Evolutionary conservation across 1,140 invertebrate genomes (phyloP), one percentile per base, ranked within the genome.

Genomic region (Antheraea pernyi): DNA sequence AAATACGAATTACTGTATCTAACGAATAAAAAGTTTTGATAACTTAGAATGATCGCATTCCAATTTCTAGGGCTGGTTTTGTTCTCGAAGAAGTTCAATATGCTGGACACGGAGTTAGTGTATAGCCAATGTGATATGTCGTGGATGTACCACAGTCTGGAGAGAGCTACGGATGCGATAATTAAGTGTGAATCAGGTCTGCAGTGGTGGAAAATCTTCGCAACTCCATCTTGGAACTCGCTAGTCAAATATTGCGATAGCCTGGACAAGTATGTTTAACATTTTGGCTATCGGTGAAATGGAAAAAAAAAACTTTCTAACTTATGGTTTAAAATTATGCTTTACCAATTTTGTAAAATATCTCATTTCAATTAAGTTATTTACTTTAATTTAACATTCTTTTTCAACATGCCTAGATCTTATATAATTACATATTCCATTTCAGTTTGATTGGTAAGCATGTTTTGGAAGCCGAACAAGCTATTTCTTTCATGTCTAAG

Each of bases 151-250:
- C 87, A 94, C 61, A 93, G 94, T 0, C 80, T 96, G 19, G 91
- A 81, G 39, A 88, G 92, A 19, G 93, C 95, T 0, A 95, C 95
- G 60, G 88, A 93, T 1, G 94, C 95, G 4, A 93, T 96, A 70
- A 91, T 94, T 60, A 88, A 93, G 68, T 95, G 95, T 67, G 95
- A 96, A 78, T 89, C 88, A 22, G 94, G 95, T 3, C 86, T 95
- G 68, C 94, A 95, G 46, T 72, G 95, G 10, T 96, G 95, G 95
- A 94, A 95, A 82, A 92, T 95, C n/a, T 88, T 95, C 22, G 79
- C 94, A 7, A 96, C 95, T 0, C 93, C 93, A 0, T 88, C 93
- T 19, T 95, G 94, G 86, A 93, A 90, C 70, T 93, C 92, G 53
- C 83, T 96, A 0, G 93, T 94, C 48, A 89, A 92, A 72, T 85